Percentiles rank a stretch among this genome's conserved stretches.
These are phyloP conservation scores for Ciona savignyi DNA, from an alignment of 23 tunicate genomes.

Conservation along the genomic window DNA sequence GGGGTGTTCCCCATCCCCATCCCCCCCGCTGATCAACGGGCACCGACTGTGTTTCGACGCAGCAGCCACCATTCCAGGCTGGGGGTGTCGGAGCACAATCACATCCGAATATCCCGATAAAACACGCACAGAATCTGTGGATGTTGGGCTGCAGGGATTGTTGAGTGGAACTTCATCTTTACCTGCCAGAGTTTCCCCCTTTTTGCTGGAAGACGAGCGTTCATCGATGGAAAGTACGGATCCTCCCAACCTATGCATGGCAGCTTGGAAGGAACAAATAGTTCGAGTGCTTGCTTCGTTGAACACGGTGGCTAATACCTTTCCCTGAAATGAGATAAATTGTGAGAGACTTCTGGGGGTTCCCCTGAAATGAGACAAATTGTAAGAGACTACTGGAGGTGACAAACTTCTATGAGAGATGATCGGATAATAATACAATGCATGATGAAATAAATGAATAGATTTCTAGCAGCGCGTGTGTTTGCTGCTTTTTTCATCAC, in stretches of 20 bases:
- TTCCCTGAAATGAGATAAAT: too few species aligned
- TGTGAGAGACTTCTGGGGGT: too few species aligned
- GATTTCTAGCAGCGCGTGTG: too few species aligned
- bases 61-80: conserved; percentile 64
- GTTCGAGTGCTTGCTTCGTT: conserved; percentile 89
- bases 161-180: too few species aligned
- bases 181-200: conserved; percentile 78
- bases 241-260: conserved; percentile 84
- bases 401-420: too few species aligned
- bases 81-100: conserved; percentile 82
- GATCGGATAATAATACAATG: too few species aligned
- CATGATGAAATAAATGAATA: too few species aligned
- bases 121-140: conserved; percentile 73
- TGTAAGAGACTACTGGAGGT: too few species aligned
- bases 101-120: conserved; percentile 75
- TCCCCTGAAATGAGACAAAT: too few species aligned
- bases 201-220: conserved; percentile 43
- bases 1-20: conserved; percentile 91
- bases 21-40: conserved; percentile 85
- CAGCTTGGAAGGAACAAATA: conserved; percentile 77
- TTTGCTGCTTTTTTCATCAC: too few species aligned
- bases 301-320: conserved; percentile 75
- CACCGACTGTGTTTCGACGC: conserved; percentile 33
- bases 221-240: conserved; percentile 71
- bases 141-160: too few species aligned